Conservation (phyloP, 1,140 invertebrate genomes). For the Dendrolimus punctatus region DNA sequence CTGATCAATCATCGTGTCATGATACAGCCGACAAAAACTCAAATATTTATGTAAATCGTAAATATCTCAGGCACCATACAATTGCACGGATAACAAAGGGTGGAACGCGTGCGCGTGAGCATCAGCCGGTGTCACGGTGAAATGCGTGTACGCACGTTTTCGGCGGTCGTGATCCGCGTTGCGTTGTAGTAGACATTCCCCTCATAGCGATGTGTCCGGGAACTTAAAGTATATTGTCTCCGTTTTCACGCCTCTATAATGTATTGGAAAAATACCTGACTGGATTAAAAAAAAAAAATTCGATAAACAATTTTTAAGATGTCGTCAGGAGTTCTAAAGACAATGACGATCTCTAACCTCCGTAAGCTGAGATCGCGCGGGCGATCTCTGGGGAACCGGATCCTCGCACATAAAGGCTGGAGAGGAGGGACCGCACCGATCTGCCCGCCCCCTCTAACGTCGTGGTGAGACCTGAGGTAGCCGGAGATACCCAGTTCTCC, state of each 20-base stretch:
- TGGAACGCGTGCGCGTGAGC: background rate
- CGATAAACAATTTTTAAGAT: too few species aligned
- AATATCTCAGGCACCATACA: background rate
- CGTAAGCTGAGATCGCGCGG: too few species aligned
- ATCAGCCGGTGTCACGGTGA: slow-evolving; percentile 18
- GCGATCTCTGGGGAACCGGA: too few species aligned
- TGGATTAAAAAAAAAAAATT: background rate
- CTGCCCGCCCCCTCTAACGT: too few species aligned
- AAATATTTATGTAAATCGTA: background rate
- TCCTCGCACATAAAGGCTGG: too few species aligned
- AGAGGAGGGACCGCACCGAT: too few species aligned
- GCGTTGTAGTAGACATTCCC: slow-evolving; percentile 33
- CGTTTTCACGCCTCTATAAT: slow-evolving; percentile 26
- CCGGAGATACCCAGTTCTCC: too few species aligned
- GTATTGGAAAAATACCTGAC: background rate
- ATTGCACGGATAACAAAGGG: slow-evolving; percentile 3
- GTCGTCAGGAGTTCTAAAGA: too few species aligned
- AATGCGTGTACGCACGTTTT: slow-evolving; percentile 42
- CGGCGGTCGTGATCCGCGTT: slow-evolving; percentile 30
- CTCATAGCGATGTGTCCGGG: slow-evolving; percentile 46
- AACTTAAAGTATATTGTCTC: slow-evolving; percentile 31
- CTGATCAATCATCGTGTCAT: too few species aligned
- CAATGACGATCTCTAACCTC: too few species aligned
- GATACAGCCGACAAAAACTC: too few species aligned
- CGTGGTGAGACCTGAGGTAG: too few species aligned